Evolutionary conservation across 23 tunicate genomes (phyloP).

Genomic region (Ciona savignyi): DNA sequence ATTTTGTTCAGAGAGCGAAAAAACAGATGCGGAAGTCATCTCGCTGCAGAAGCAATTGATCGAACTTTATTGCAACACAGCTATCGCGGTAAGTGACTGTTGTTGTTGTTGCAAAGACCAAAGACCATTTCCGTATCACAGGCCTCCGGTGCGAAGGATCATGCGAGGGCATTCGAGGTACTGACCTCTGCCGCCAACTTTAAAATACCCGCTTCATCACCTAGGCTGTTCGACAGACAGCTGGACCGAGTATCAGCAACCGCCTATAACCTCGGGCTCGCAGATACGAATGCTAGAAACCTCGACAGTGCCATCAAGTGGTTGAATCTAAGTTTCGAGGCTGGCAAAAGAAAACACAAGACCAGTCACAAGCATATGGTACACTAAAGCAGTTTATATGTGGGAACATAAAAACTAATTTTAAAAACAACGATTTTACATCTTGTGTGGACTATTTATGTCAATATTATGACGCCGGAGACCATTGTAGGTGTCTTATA

Average conservation of each 20-base stretch:
- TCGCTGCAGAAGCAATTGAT: background rate
- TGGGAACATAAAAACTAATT: too few relatives aligned
- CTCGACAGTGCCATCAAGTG: constrained; percentile 53
- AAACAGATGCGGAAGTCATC: background rate
- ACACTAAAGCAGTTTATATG: too few relatives aligned
- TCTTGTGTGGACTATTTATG: too few relatives aligned
- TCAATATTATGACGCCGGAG: too few relatives aligned
- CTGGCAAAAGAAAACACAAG: constrained; percentile 3
- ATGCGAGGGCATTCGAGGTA: background rate
- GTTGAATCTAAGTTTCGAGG: constrained; percentile 36
- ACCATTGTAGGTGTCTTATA: too few relatives aligned
- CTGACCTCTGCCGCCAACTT: background rate
- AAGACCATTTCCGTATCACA: too few relatives aligned
- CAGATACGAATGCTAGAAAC: background rate
- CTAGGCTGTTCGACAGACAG: background rate
- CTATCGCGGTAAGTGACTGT: background rate
- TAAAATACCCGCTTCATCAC: background rate
- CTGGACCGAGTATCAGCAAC: background rate
- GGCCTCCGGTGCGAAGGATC: background rate
- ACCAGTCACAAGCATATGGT: background rate
- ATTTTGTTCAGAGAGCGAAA: too few relatives aligned
- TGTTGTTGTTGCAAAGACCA: too few relatives aligned
- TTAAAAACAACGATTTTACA: too few relatives aligned
- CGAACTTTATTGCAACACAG: background rate
- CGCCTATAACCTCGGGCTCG: background rate